Evolutionary conservation across 2,797 vertebrate species (phyloP), one percentile per base, ranked within the genome.

Genomic region (Amazona finschi): DNA sequence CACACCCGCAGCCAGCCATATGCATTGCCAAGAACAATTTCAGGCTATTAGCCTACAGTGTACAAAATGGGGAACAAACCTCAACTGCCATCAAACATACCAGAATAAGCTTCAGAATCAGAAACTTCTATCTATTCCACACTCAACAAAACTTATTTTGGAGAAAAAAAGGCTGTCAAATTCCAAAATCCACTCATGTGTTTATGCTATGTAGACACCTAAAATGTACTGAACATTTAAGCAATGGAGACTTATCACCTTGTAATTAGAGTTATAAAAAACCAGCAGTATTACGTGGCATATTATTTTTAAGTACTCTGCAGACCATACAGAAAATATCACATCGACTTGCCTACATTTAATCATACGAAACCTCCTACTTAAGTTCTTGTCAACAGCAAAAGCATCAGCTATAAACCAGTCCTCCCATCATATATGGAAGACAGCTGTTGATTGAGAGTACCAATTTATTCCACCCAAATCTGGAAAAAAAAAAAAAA

Each of bases 361-460:
- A 44, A 87, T 66, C 79, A 72, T 58, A 44, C 25, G 33, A 90
- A 95, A 94, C 61, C 39, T 72, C 65, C 92, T 80, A 85, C 90
- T 86, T 67, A 87, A 81, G 58, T 57, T 72, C 71, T 46, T 2
- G 1, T 70, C 36, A 87, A 80, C 39, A 80, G 50, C 41, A 77
- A 85, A 95, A 86, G 30, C 41, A 90, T 33, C 71, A 71, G 61
- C 75, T 87, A 62, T 9, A 80, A 70, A 79, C 6, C n/a, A 33
- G 30, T 52, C 52, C 65, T 90, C 57, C 33, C 52, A n/a, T 72
- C 36, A 11, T 6, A 72, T 73, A 92, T 1, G 2, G 55, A 90
- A 82, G 60, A 66, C 43, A 85, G 43, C 21, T 80, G 47, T 57
- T 58, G 20, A 19, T 46, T 3, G 2, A 90, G 65, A 89, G 39